Conservation (phyloP, 2,888 invertebrate species). For the Yponomeuta malinellus region DNA sequence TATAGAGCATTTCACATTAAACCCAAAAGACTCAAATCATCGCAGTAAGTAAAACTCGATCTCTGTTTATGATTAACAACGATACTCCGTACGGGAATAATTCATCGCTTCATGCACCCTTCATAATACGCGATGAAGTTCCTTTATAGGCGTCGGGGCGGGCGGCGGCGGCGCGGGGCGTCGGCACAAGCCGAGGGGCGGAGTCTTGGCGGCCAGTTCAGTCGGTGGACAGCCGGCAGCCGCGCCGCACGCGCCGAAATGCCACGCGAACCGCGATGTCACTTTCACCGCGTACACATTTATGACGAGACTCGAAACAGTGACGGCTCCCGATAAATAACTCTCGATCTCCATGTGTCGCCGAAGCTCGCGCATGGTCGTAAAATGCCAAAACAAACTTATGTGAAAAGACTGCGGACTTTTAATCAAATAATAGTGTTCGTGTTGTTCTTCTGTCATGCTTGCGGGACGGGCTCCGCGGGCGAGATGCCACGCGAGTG, state of each 20-base stretch:
- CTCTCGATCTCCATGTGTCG: slow-evolving; percentile 56
- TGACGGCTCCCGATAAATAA: slow-evolving; percentile 63
- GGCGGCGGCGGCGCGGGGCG: slow-evolving; percentile 50
- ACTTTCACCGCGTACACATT: slow-evolving; percentile 60
- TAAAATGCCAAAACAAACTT: slow-evolving; percentile 71
- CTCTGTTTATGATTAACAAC: slow-evolving; percentile 56
- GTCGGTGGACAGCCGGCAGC: slow-evolving; percentile 70
- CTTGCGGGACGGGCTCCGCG: slow-evolving; percentile 53
- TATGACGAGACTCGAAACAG: slow-evolving; percentile 61
- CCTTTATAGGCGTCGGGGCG: slow-evolving; percentile 56
- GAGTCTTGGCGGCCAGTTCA: slow-evolving; percentile 56
- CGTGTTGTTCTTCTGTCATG: slow-evolving; percentile 70
- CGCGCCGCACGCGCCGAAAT: slow-evolving; percentile 50
- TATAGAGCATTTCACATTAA: background rate
- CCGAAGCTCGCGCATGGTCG: slow-evolving; percentile 39
- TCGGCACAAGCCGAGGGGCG: slow-evolving; percentile 56
- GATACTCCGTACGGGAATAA: slow-evolving; percentile 63
- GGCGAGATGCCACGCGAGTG: slow-evolving; percentile 80
- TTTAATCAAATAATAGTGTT: slow-evolving; percentile 68
- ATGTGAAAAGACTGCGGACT: slow-evolving; percentile 69
- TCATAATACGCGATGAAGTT: slow-evolving; percentile 71
- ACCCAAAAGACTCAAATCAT: background rate
- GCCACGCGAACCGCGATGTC: slow-evolving; percentile 68
- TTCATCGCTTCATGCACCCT: slow-evolving; percentile 69
- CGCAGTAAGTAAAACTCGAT: slow-evolving; percentile 35